Evolutionary conservation across 2,888 invertebrate genomes (phyloP), one percentile per base, ranked within the genome.

Genomic region (Apamea sordens): DNA sequence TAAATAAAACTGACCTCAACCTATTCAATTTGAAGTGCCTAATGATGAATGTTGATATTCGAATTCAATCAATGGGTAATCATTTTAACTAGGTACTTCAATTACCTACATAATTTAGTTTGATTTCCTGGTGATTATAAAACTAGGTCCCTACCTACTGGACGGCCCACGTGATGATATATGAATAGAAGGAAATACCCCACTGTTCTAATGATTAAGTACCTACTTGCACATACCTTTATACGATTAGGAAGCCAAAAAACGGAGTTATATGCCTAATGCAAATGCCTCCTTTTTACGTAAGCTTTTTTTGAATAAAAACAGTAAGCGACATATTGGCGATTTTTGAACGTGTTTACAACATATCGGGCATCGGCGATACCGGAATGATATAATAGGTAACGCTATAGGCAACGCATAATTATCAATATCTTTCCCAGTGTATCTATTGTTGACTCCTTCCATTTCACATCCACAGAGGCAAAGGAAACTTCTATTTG

Each of bases 401-500:
- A 32, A 13, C 36, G 36, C 41, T 67, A 6, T 36, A 36, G 15
- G 10, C n/a, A 41, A 67, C 15, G 10, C 15, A 0, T 36, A 36
- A 64, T 41, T 41, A 65, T 15, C 13, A 24, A 65, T 32, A 32
- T 15, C 5, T 67, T 41, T 2, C n/a, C 44, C n/a, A 68, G 18
- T 24, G 2, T 28, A 24, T 4, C 7, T 18, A 32, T 44, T 44
- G 1, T 5, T 68, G 24, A 41, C n/a, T 13, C 8, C 8, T n/a
- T 63, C 41, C 7, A 44, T 79, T 76, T 84, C 63, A 56, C 72
- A 56, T 85, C 87, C 92, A 59, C 94, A 97, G 97, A 47, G 93
- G 94, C 6, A 90, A 89, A 80, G 97, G 96, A 24, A 95, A 96
- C 90, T 96, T 90, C 86, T 97, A 91, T 88, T 89, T 97, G 28